These are phyloP conservation scores for Aphelenchoides avenae DNA, from an alignment of 1,140 invertebrate genomes.

Conservation along the genomic window DNA sequence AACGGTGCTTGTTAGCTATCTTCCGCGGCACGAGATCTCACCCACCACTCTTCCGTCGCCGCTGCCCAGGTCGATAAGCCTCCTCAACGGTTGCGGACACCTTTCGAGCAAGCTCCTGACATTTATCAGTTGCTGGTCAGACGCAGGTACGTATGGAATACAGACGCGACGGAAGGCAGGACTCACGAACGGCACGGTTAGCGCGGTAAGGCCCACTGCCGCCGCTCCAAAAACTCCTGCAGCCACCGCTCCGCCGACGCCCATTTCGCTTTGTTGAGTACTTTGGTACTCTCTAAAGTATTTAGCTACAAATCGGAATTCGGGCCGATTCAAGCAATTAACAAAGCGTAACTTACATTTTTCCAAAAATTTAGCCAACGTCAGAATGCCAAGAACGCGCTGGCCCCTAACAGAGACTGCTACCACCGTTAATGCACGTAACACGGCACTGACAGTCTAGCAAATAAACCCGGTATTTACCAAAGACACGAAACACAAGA, in stretches of 20 bases:
- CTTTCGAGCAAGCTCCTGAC: constrained; percentile 38
- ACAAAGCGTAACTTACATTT: too few relatives aligned
- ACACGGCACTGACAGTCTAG: too few relatives aligned
- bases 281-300: too few relatives aligned
- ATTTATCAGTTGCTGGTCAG: constrained; percentile 46
- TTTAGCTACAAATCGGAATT: too few relatives aligned
- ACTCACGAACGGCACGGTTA: constrained; percentile 51
- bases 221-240: constrained; percentile 45
- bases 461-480: too few relatives aligned
- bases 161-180: constrained; percentile 56
- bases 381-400: too few relatives aligned
- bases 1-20: background rate
- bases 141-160: constrained; percentile 56
- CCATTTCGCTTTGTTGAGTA: too few relatives aligned
- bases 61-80: constrained; percentile 54
- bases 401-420: too few relatives aligned
- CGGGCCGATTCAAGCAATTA: too few relatives aligned
- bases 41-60: constrained; percentile 58
- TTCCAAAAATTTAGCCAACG: too few relatives aligned
- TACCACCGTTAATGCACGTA: too few relatives aligned
- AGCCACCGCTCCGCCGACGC: constrained; percentile 28
- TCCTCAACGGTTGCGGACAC: constrained; percentile 19
- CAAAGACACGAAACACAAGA: too few relatives aligned
- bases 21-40: background rate
- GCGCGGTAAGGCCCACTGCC: constrained; percentile 47